These are phyloP conservation scores for Apodemus agrarius DNA, from an alignment of 2,797 vertebrate species.

Conservation along the genomic window DNA sequence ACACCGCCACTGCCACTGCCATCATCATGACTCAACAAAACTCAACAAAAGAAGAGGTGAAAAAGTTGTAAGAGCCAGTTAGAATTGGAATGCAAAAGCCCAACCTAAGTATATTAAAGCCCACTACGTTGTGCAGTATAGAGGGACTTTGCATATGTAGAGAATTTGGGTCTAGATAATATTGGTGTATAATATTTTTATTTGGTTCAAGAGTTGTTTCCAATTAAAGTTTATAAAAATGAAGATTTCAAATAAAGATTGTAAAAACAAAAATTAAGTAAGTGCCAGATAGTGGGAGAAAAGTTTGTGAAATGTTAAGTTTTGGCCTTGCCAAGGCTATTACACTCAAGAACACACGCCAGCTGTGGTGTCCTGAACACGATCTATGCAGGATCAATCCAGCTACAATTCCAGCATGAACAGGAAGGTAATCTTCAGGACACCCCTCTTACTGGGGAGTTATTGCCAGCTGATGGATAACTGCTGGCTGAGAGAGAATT, in stretches of 20 bases:
- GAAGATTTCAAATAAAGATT: neutral
- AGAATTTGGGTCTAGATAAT: neutral
- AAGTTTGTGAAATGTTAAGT: too few species aligned
- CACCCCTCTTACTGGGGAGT: neutral
- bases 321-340: neutral
- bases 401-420: neutral
- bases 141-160: neutral
- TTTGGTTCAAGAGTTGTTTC: neutral
- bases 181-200: neutral
- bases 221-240: neutral
- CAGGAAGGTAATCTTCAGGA: neutral
- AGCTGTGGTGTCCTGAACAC: neutral
- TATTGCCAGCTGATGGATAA: neutral
- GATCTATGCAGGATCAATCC: neutral
- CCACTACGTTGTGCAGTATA: neutral
- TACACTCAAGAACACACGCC: neutral
- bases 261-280: neutral
- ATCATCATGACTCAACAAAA: neutral
- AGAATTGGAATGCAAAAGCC: neutral
- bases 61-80: neutral
- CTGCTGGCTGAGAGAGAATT: neutral
- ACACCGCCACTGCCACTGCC: rapidly evolving
- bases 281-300: too few species aligned
- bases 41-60: neutral
- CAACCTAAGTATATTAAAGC: neutral